Conservation (phyloP, 1,140 invertebrate genomes). For the Pogonus chalceus region DNA sequence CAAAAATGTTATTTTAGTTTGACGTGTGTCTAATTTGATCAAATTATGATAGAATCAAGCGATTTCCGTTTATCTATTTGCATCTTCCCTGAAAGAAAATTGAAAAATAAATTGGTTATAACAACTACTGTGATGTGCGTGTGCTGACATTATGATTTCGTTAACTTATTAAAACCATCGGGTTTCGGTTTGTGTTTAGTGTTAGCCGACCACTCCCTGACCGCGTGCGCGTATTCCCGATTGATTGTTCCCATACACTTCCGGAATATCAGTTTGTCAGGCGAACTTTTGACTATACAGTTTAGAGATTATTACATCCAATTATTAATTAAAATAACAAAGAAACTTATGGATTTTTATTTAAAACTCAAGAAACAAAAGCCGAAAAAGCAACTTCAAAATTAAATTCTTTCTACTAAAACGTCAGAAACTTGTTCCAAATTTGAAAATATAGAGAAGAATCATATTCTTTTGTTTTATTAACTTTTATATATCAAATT, state of each 20-base stretch:
- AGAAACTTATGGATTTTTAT: too few species aligned
- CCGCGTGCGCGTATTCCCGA: not conserved
- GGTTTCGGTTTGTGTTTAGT: not conserved
- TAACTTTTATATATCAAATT: too few species aligned
- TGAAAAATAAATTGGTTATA: slow-evolving; percentile 4
- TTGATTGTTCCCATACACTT: not conserved
- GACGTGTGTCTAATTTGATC: not conserved
- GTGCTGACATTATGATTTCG: slow-evolving; percentile 2
- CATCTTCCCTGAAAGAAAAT: not conserved
- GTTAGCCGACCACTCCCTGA: not conserved
- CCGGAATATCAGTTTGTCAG: not conserved
- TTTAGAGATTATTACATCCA: too few species aligned
- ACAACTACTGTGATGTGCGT: not conserved
- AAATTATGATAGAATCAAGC: not conserved
- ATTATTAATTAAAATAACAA: too few species aligned
- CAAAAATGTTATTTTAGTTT: too few species aligned
- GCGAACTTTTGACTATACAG: too few species aligned
- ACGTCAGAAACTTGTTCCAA: too few species aligned
- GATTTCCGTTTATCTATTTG: not conserved
- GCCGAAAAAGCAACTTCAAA: too few species aligned
- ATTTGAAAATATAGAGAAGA: too few species aligned
- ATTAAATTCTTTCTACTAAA: too few species aligned
- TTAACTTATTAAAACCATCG: not conserved
- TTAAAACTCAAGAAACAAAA: too few species aligned
- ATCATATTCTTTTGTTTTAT: too few species aligned